phyloP scores from a whole-genome alignment of 2,113 vertebrate species.

The Antennarius striatus region DNA sequence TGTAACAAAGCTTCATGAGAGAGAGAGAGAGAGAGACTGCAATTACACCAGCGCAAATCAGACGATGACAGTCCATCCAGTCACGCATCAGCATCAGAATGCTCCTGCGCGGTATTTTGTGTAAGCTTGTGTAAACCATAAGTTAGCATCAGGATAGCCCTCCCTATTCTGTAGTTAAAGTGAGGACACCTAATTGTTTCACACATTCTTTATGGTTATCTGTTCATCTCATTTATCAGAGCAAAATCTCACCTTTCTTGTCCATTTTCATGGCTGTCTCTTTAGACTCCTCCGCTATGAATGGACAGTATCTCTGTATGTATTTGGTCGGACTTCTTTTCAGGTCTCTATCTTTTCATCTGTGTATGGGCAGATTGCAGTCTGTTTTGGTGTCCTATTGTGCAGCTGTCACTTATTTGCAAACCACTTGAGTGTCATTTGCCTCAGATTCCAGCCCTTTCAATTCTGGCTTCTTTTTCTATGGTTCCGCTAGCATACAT shows the following conservation, averaged over 20 bases:
- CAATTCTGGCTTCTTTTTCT: conserved; percentile 54
- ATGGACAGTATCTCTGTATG: conserved; percentile 72
- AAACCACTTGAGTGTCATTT: conserved; percentile 75
- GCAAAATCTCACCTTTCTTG: conserved; percentile 60
- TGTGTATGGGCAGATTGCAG: conserved; percentile 64
- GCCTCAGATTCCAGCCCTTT: conserved; percentile 73
- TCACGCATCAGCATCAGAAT: background rate
- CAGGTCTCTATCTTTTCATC: conserved; percentile 64
- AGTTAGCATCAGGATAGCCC: background rate
- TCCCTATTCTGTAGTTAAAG: conserved; percentile 5
- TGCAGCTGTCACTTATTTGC: conserved; percentile 75
- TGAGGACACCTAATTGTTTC: conserved; percentile 41
- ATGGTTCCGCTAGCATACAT: conserved; percentile 68
- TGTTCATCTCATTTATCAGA: conserved; percentile 53
- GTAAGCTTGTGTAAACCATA: too few relatives aligned
- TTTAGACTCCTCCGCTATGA: conserved; percentile 57
- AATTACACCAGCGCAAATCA: background rate
- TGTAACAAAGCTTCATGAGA: conserved; percentile 17
- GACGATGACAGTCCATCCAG: background rate
- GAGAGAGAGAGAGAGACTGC: conserved; percentile 5
- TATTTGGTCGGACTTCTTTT: conserved; percentile 70
- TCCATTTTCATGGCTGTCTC: conserved; percentile 70
- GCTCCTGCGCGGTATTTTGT: background rate
- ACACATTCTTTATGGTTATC: conserved; percentile 30
- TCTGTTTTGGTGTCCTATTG: conserved; percentile 72